Percentiles rank a stretch among this genome's conserved stretches.
These are phyloP conservation scores for Gymnoscopelus microlampas DNA, from an alignment of 2,797 vertebrate species.

Conservation along the genomic window DNA sequence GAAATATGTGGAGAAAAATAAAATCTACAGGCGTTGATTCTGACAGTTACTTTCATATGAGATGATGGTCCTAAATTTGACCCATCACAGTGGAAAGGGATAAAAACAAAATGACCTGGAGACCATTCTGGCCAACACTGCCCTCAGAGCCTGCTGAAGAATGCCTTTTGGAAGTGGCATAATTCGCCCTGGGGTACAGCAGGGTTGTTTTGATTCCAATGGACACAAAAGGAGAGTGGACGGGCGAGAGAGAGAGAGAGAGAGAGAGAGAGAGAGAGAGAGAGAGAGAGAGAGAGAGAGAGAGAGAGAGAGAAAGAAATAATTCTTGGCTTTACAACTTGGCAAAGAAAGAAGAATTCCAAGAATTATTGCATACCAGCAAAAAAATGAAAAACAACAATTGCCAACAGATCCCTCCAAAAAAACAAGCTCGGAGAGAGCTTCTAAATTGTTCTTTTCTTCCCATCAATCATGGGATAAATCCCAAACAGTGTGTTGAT, in stretches of 20 bases:
- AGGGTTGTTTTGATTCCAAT: slow-evolving; percentile 47
- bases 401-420: slow-evolving; percentile 7
- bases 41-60: slow-evolving; percentile 32
- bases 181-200: slow-evolving; percentile 49
- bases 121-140: slow-evolving; percentile 35
- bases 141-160: slow-evolving; percentile 48
- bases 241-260: slow-evolving; percentile 30
- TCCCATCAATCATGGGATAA: slow-evolving; percentile 15
- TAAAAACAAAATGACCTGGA: slow-evolving; percentile 17
- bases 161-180: slow-evolving; percentile 57
- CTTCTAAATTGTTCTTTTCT: slow-evolving; percentile 19
- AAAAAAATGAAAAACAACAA: slow-evolving; percentile 18
- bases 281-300: neutral
- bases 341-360: slow-evolving; percentile 29
- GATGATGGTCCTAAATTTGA: slow-evolving; percentile 33
- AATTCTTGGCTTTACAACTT: slow-evolving; percentile 6
- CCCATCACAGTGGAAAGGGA: slow-evolving; percentile 20
- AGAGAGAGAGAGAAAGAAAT: neutral
- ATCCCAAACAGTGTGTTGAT: slow-evolving; percentile 40
- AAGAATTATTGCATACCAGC: slow-evolving; percentile 34
- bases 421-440: slow-evolving; percentile 14
- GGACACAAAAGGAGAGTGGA: slow-evolving; percentile 34
- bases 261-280: neutral
- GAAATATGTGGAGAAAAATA: slow-evolving; percentile 22
- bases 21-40: slow-evolving; percentile 24